Evolutionary conservation across 92 coral and sea anemone genomes (phyloP).

Genomic region (Parazoanthus darwini): DNA sequence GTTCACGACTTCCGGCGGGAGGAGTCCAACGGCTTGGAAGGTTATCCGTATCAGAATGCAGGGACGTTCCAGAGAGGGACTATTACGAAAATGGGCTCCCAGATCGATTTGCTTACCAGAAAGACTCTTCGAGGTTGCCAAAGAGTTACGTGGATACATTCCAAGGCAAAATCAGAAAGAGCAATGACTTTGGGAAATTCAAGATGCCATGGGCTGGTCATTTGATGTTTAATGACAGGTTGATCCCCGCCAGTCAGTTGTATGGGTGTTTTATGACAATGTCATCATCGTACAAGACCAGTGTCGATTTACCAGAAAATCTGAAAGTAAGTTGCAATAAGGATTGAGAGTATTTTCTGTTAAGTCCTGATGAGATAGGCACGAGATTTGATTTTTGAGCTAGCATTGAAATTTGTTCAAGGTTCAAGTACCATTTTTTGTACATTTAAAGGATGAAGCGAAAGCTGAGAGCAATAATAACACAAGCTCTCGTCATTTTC

Average conservation of each 20-base stretch:
- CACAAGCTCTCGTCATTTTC: too few relatives aligned
- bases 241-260: constrained; percentile 80
- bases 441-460: too few relatives aligned
- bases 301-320: constrained; percentile 75
- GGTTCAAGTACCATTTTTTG: too few relatives aligned
- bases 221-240: constrained; percentile 63
- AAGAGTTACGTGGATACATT: constrained; percentile 50
- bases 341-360: not conserved
- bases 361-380: not conserved
- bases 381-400: too few relatives aligned
- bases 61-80: constrained; percentile 58
- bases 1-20: not conserved
- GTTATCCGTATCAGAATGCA: constrained; percentile 58
- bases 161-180: constrained; percentile 37
- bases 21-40: constrained; percentile 47
- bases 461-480: too few relatives aligned
- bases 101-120: constrained; percentile 39
- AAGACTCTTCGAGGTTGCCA: constrained; percentile 33
- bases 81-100: constrained; percentile 51
- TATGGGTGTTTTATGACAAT: constrained; percentile 93
- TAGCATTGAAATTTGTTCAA: too few relatives aligned
- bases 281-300: constrained; percentile 59
- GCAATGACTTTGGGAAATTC: constrained; percentile 39
- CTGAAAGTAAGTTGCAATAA: constrained; percentile 66
- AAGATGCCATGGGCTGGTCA: constrained; percentile 75